Conservation (phyloP, 2,113 vertebrate species). For the Oceanodroma tethys region DNA sequence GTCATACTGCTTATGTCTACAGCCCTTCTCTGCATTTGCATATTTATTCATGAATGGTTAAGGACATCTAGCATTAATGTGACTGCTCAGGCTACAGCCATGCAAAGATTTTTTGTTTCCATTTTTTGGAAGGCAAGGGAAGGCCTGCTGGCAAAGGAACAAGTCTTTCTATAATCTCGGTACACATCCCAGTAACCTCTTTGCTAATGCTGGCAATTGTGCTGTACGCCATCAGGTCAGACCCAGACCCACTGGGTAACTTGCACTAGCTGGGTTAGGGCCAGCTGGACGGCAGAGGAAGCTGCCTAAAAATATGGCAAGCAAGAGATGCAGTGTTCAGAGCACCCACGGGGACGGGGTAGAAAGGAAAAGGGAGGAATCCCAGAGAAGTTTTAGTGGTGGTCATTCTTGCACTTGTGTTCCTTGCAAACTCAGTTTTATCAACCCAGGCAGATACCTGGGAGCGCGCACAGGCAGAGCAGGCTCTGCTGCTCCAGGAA, state of each 20-base stretch:
- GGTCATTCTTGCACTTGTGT: neutral
- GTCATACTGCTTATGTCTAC: neutral
- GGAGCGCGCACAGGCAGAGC: neutral
- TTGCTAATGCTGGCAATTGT: neutral
- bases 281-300: neutral
- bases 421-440: neutral
- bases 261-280: neutral
- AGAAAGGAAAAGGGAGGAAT: neutral
- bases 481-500: neutral
- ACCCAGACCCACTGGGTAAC: neutral
- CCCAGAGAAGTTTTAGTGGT: neutral
- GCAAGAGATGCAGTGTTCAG: neutral
- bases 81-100: neutral
- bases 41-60: neutral
- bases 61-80: neutral
- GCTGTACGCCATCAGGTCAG: neutral
- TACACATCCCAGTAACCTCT: neutral
- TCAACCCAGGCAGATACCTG: neutral
- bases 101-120: rapidly evolving
- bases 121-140: neutral
- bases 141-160: neutral
- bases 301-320: neutral
- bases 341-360: rapidly evolving
- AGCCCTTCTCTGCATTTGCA: neutral
- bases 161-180: neutral